phyloP scores from a whole-genome alignment of 2,113 vertebrate genomes.

The Nesoenas mayeri region DNA sequence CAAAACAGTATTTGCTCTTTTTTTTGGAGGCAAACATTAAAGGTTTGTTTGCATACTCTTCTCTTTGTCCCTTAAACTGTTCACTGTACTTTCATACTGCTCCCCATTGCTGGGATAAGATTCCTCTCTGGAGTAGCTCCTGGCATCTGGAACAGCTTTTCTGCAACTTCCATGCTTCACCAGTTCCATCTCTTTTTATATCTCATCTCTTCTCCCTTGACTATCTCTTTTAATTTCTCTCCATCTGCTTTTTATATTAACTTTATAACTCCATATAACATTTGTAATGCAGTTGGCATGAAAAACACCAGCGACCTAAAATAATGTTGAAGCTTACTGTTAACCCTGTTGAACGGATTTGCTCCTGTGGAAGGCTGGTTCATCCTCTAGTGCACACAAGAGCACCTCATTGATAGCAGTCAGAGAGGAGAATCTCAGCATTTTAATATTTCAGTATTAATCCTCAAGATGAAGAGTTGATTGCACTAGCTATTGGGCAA shows the following conservation, averaged over 20 bases:
- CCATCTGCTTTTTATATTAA: constrained; percentile 71
- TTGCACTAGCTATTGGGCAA: background rate
- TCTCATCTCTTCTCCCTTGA: constrained; percentile 63
- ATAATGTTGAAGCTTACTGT: background rate
- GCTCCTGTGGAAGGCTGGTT: background rate
- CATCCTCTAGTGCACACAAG: background rate
- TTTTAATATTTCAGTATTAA: background rate
- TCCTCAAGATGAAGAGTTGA: background rate
- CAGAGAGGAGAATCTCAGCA: background rate
- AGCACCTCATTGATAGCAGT: background rate
- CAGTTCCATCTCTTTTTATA: constrained; percentile 71
- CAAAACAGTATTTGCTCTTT: background rate
- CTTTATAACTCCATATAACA: constrained; percentile 54
- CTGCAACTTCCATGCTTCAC: constrained; percentile 66
- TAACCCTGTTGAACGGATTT: background rate
- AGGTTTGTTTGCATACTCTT: background rate
- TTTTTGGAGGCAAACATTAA: background rate
- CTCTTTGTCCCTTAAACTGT: background rate
- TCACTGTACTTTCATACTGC: background rate
- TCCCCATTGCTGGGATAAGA: background rate
- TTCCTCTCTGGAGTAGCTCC: constrained; percentile 46
- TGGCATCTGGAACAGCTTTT: constrained; percentile 64
- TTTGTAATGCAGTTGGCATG: constrained; percentile 18
- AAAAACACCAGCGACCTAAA: background rate
- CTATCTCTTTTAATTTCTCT: constrained; percentile 68